Conservation (phyloP, 2,888 invertebrate genomes). For the Thecophora atra region DNA sequence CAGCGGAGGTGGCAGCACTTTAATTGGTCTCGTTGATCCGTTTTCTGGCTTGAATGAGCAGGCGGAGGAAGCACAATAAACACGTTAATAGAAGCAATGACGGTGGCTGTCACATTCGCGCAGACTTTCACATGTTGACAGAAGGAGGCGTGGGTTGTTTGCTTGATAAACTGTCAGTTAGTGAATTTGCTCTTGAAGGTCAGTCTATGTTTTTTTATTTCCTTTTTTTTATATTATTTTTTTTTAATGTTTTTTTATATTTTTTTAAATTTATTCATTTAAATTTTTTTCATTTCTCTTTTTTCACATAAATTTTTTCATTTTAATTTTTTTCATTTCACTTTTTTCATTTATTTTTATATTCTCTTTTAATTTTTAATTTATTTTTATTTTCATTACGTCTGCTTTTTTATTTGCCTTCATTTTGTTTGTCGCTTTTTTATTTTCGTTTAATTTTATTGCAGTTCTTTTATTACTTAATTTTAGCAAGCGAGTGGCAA, state of each 20-base stretch:
- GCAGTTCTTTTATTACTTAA: slow-evolving; percentile 30
- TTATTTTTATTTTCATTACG: slow-evolving; percentile 4
- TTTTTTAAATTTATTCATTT: slow-evolving; percentile 4
- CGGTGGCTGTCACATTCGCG: neutral
- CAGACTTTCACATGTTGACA: slow-evolving; percentile 1
- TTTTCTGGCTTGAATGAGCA: too few species aligned
- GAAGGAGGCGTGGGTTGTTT: slow-evolving; percentile 8
- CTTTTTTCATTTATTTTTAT: neutral
- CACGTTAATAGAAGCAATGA: neutral
- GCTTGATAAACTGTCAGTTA: neutral
- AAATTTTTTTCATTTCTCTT: slow-evolving; percentile 1
- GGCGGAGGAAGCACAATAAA: too few species aligned
- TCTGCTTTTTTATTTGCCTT: slow-evolving; percentile 24
- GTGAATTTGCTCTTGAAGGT: neutral
- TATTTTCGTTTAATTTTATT: slow-evolving; percentile 23
- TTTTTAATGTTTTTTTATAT: neutral
- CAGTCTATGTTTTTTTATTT: neutral
- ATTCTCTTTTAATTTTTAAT: neutral
- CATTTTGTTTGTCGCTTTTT: slow-evolving; percentile 11
- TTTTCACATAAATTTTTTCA: slow-evolving; percentile 20
- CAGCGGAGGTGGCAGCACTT: neutral
- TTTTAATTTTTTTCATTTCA: slow-evolving; percentile 2
- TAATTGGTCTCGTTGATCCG: too few species aligned
- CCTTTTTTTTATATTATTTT: neutral
- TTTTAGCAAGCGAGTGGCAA: slow-evolving; percentile 17